Conservation (phyloP, 1,140 invertebrate genomes). For the Drosophila athabasca region DNA sequence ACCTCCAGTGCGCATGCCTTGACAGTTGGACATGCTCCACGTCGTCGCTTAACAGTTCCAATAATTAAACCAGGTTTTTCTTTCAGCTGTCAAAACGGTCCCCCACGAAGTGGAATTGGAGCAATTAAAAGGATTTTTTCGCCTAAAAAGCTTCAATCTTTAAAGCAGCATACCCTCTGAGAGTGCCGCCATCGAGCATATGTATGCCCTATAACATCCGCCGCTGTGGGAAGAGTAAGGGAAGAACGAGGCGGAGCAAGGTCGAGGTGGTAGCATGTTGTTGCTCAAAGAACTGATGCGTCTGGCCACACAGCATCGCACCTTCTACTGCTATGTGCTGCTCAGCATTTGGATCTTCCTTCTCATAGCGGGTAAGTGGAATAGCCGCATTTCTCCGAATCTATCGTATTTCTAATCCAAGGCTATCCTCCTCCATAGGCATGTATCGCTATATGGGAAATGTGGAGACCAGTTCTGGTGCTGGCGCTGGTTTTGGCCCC, state of each 20-base stretch:
- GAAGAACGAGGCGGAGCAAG: constrained; percentile 19
- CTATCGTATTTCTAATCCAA: too few relatives aligned
- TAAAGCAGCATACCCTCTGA: constrained; percentile 38
- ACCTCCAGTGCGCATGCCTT: constrained; percentile 59
- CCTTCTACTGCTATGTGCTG: constrained; percentile 90
- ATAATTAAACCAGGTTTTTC: constrained; percentile 27
- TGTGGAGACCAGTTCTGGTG: constrained; percentile 37
- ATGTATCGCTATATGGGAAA: constrained; percentile 90
- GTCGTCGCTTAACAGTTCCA: constrained; percentile 55
- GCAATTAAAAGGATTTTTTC: constrained; percentile 4
- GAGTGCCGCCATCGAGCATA: constrained; percentile 43
- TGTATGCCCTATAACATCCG: constrained; percentile 15
- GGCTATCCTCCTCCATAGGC: constrained; percentile 80
- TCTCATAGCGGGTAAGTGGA: constrained; percentile 87
- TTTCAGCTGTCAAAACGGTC: constrained; percentile 19
- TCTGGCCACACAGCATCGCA: constrained; percentile 89
- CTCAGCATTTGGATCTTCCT: constrained; percentile 92
- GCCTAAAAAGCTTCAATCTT: not conserved
- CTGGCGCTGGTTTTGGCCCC: constrained; percentile 22
- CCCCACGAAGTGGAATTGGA: not conserved
- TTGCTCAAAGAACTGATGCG: constrained; percentile 87
- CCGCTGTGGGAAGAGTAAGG: constrained; percentile 12
- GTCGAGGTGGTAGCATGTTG: constrained; percentile 53
- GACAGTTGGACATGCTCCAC: constrained; percentile 55
- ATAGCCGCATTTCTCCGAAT: too few relatives aligned